Evolutionary conservation across 2,888 invertebrate genomes (phyloP).

Genomic region (Scaptomyza cyrtandrae): DNA sequence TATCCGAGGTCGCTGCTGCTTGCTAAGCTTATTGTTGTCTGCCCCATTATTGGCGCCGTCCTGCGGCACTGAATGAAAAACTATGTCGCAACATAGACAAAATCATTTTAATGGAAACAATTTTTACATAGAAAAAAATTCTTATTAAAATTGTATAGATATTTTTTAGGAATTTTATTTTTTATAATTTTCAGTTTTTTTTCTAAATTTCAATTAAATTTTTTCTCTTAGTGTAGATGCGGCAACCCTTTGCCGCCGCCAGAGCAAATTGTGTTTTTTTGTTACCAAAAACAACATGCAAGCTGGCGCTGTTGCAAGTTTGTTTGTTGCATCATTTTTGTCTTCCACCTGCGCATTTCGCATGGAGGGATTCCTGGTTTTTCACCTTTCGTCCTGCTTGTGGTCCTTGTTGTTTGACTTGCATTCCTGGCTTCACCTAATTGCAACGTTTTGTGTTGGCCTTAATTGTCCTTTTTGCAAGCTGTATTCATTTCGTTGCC

Average conservation of each 20-base stretch:
- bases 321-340: conserved; percentile 65
- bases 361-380: not conserved
- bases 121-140: too few species aligned
- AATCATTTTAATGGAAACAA: too few species aligned
- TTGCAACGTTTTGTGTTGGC: conserved; percentile 59
- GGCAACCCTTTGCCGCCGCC: not conserved
- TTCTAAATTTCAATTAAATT: not conserved
- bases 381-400: conserved; percentile 7
- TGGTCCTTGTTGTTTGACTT: conserved; percentile 15
- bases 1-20: conserved; percentile 7
- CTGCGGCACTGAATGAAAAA: conserved; percentile 5
- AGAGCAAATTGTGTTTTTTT: conserved; percentile 34
- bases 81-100: too few species aligned
- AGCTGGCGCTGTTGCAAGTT: conserved; percentile 12
- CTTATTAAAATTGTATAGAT: not conserved
- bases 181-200: not conserved
- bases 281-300: conserved; percentile 36
- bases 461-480: conserved; percentile 7
- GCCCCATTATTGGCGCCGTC: conserved; percentile 50
- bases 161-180: not conserved
- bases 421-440: conserved; percentile 47
- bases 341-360: conserved; percentile 1
- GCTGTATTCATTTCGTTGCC: not conserved
- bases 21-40: conserved; percentile 32
- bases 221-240: not conserved